Conservation (phyloP, 2,113 vertebrate genomes). For the Macaca fascicularis region DNA sequence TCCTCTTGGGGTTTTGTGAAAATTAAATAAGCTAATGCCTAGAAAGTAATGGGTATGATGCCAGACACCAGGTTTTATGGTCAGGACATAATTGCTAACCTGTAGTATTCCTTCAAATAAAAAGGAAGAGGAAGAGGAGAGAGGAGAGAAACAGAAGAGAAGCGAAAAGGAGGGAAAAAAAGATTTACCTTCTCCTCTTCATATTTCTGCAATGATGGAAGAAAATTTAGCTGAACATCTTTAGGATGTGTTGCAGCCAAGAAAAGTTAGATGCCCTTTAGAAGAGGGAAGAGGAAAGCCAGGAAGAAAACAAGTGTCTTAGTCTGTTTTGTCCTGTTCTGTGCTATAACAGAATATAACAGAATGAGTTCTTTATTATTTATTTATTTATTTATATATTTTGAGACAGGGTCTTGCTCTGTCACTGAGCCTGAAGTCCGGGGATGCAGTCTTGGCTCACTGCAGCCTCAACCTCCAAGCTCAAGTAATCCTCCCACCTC, state of each 20-base stretch:
- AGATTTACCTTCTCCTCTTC: background rate
- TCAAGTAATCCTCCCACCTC: no score
- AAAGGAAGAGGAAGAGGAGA: accelerated
- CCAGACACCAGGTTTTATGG: background rate
- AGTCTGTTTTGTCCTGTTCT: background rate
- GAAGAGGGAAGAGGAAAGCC: background rate
- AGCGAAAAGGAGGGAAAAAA: accelerated
- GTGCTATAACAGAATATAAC: background rate
- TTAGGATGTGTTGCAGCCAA: background rate
- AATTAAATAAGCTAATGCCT: background rate
- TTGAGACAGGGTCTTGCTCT: no score
- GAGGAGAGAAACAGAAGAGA: accelerated
- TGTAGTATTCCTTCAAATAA: background rate
- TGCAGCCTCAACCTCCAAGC: no score
- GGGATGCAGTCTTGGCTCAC: no score
- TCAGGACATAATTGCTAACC: background rate
- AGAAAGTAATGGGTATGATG: background rate
- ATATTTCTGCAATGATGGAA: background rate
- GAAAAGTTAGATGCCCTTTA: background rate
- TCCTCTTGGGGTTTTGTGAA: background rate
- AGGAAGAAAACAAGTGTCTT: background rate
- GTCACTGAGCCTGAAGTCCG: no score
- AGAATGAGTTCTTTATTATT: background rate
- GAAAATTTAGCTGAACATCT: background rate
- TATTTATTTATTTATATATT: no score